Evolutionary conservation across 2,888 invertebrate species (phyloP), one percentile per base, ranked within the genome.

Genomic region (Brachypalpus laphriformis): DNA sequence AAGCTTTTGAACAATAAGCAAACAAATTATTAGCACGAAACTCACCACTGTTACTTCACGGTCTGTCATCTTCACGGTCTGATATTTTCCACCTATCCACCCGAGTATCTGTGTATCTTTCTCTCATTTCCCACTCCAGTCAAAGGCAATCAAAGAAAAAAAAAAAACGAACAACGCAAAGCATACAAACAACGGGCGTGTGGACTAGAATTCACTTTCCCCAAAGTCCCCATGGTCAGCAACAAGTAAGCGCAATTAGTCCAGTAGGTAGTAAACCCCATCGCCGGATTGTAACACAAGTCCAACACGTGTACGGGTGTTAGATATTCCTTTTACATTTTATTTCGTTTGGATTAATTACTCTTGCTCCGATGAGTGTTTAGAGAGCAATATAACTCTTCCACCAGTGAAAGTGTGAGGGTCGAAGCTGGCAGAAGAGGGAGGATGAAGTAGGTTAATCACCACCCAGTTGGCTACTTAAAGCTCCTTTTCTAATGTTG

Each of bases 21-120:
- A 66, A 66, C 72, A 61, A 80, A 80, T 80, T 66, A 80, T 66
- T 80, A 45, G 80, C 72, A 80, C 72, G 80, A 74, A 74, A 80
- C 77, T 56, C 63, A 63, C 31, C 70, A 70, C 80, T 66, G 80
- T 80, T 66, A 80, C 80, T 80, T 80, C 80, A 80, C 80, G 80
- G 40, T 80, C 72, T 74, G 72, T 66, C 80, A 80, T 80, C 80
- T 72, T 80, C 72, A 80, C 72, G 80, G 72, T 80, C 80, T 80
- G 72, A 80, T 80, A 76, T 56, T 63, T 70, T 42, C 16, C 34
- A 56, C 25, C 47, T 37, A 66, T 16, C 56, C 28, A 25, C 16
- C 34, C 47, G 40, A 20, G 11, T 16, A 49, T 51, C 3, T 20
- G 14, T 45, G 49, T 54, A 31, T 70, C 57, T 59, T 45, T 56